Percentiles rank a stretch among this genome's conserved stretches.
Conservation (phyloP, 2,797 vertebrate genomes). For the Danio jaintianensis region DNA sequence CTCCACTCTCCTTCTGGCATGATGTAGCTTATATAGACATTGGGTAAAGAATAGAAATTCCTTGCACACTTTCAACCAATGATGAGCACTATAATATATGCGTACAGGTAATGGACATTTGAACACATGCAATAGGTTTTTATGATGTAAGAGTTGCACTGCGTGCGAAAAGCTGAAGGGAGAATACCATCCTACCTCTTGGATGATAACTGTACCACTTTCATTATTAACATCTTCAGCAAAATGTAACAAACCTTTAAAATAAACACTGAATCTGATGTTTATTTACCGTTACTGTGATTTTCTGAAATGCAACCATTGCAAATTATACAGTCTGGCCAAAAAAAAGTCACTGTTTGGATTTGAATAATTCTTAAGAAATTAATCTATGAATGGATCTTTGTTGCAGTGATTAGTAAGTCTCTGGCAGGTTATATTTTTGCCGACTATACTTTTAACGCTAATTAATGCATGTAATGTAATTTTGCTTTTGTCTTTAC, state of each 20-base stretch:
- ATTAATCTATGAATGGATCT: too few relatives aligned
- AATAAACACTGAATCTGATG: conserved; percentile 54
- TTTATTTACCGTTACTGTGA: conserved; percentile 5
- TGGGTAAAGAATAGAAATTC: conserved; percentile 35
- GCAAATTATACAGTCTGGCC: background rate
- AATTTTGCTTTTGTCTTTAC: too few relatives aligned
- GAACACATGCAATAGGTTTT: conserved; percentile 48
- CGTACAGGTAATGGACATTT: conserved; percentile 41
- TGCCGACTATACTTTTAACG: too few relatives aligned
- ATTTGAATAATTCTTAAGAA: too few relatives aligned
- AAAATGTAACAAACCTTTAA: conserved; percentile 57
- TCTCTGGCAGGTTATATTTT: too few relatives aligned
- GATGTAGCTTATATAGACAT: conserved; percentile 44
- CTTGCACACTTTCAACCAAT: conserved; percentile 46
- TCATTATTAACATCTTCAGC: conserved; percentile 56
- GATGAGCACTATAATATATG: conserved; percentile 15
- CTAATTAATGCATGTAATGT: too few relatives aligned
- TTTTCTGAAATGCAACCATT: background rate
- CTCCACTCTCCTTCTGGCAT: conserved; percentile 34
- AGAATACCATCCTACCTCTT: conserved; percentile 51
- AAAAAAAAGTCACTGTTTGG: too few relatives aligned
- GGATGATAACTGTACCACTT: conserved; percentile 56
- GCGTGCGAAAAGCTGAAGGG: conserved; percentile 51
- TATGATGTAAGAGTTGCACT: conserved; percentile 49
- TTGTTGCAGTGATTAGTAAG: too few relatives aligned